phyloP scores from a whole-genome alignment of 2,888 invertebrate species.

The Proisotoma minuta region DNA sequence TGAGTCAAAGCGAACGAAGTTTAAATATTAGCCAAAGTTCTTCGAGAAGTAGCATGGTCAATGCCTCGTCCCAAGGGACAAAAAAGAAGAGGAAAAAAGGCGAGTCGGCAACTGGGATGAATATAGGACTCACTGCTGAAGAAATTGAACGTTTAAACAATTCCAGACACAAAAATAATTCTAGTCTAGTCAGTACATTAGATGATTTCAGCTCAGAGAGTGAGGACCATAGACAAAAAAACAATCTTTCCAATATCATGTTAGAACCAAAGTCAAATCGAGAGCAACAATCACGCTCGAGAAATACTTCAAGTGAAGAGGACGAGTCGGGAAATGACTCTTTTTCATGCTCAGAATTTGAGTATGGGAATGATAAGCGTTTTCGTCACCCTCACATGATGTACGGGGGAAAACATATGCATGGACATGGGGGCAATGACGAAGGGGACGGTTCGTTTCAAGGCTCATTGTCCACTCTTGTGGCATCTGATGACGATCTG shows the following conservation, averaged over 20 bases:
- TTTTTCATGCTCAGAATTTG: slow-evolving; percentile 96
- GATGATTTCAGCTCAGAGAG: slow-evolving; percentile 84
- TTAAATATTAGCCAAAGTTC: slow-evolving; percentile 80
- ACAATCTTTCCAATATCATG: slow-evolving; percentile 54
- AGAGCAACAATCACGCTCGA: slow-evolving; percentile 19
- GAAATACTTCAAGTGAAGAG: slow-evolving; percentile 52
- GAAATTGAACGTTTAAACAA: slow-evolving; percentile 82
- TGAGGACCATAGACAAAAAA: slow-evolving; percentile 47
- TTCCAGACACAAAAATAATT: slow-evolving; percentile 72
- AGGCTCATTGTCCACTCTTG: slow-evolving; percentile 86
- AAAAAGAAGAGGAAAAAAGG: slow-evolving; percentile 50
- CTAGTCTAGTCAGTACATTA: slow-evolving; percentile 83
- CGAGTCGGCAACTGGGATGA: slow-evolving; percentile 59
- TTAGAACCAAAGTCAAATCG: slow-evolving; percentile 32
- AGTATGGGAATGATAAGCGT: slow-evolving; percentile 71
- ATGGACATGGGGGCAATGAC: slow-evolving; percentile 30
- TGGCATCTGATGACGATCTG: slow-evolving; percentile 87
- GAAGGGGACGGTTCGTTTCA: slow-evolving; percentile 71
- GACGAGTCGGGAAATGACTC: slow-evolving; percentile 93
- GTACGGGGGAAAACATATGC: slow-evolving; percentile 54
- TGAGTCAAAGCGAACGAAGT: slow-evolving; percentile 86
- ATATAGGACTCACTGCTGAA: slow-evolving; percentile 83
- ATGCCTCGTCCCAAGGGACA: slow-evolving; percentile 49
- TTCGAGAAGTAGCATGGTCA: slow-evolving; percentile 49
- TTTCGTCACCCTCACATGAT: slow-evolving; percentile 56